A percentile compares a stretch with the other conserved stretches of the same genome.
Evolutionary conservation across 2,113 vertebrate species (phyloP).

Genomic region (Notothenia coriiceps): DNA sequence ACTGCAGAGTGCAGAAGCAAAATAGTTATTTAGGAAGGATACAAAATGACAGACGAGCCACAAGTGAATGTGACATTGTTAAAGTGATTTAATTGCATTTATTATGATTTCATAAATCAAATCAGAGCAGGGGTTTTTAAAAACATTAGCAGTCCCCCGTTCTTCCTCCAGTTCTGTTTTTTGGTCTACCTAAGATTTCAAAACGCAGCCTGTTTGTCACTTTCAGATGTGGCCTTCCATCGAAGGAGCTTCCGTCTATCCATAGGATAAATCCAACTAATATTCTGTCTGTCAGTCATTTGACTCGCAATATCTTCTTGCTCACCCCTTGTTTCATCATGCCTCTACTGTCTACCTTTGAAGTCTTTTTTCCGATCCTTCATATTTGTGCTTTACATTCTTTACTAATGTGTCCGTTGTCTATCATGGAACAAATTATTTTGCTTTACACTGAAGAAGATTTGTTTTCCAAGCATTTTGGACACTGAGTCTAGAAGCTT

Average conservation of each 20-base stretch:
- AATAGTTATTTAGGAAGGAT: neutral
- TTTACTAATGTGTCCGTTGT: neutral
- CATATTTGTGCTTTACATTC: neutral
- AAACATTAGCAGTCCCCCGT: too few species aligned
- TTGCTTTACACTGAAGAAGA: neutral
- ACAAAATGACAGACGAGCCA: neutral
- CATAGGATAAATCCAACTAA: slow-evolving; percentile 14
- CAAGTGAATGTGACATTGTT: neutral
- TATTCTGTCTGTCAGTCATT: slow-evolving; percentile 47
- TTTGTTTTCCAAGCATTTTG: neutral
- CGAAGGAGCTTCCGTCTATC: slow-evolving; percentile 24
- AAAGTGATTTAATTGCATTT: neutral
- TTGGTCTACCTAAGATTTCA: neutral
- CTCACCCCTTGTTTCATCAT: neutral
- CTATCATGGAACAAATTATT: neutral
- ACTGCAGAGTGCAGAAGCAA: neutral
- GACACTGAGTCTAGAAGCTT: slow-evolving; percentile 14
- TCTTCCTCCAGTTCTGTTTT: neutral
- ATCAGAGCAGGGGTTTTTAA: too few species aligned
- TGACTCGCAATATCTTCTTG: neutral
- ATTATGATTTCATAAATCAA: neutral
- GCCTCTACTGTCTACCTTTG: neutral
- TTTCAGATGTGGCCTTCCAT: neutral
- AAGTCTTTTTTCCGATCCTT: slow-evolving; percentile 2
- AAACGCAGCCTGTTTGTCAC: slow-evolving; percentile 7